Evolutionary conservation across 2,797 vertebrate species (phyloP), one percentile per base, ranked within the genome.

Genomic region (Gila robusta): DNA sequence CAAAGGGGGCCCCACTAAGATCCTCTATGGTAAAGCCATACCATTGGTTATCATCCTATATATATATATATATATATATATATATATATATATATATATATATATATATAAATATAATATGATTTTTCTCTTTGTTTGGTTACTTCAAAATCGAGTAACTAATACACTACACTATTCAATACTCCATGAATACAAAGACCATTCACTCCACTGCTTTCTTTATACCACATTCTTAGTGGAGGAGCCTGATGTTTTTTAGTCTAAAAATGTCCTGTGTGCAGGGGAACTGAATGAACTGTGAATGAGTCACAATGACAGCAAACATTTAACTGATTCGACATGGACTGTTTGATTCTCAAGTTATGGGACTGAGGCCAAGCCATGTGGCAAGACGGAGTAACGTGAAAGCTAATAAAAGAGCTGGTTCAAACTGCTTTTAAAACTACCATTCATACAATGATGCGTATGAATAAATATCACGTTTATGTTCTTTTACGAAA

Each of bases 301-400:
- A 74, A 81, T 59, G 78, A 74, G 67, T 87, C 73, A 73, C 71
- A 49, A 28, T 37, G 49, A 80, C 47, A 62, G 2, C 32, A 70
- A 73, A 54, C 59, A 23, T 72, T 81, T 32, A 39, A 82, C 73
- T 28, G 23, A 59, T 79, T 70, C 83, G 85, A 89, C 47, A 82
- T 32, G 12, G 23, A 32, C 41, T 64, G 72, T 80, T 79, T 39
- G 62, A 89, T 82, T 86, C n/a, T 4, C 26, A 73, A 67, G 12
- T 76, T 17, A 32, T 47, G 21, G 79, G 52, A 62, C 28, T 41
- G 67, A 85, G 32, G 71, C 84, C 66, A 73, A 79, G 32, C 52
- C 54, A 84, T 67, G 78, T 81, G 82, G 28, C 62, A 73, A 81
- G 62, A 16, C 26, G 47, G 41, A 82, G 71, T 41, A 82, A 49